Evolutionary conservation across 2,888 invertebrate species (phyloP), one percentile per base, ranked within the genome.

Genomic region (Xanthia icteritia): DNA sequence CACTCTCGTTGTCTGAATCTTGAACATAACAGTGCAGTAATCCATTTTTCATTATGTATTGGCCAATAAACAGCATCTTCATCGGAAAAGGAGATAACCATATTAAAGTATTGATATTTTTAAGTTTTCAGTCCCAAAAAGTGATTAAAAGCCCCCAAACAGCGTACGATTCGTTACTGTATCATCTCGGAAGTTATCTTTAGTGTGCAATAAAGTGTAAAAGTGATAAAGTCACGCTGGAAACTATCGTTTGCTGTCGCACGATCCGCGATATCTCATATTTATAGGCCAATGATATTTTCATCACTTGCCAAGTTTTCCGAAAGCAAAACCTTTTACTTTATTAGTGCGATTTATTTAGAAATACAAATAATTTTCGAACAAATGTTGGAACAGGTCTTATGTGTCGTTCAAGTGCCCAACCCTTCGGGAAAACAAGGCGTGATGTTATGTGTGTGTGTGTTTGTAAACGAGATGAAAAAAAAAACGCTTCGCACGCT

Each of bases 141-240:
- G 31, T 48, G 36, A 74, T 79, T 64, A 48, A 58, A 65, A 54
- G 1, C 8, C 6, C 11, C 20, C 36, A 27, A 64, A 67, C 4
- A 51, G 0, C 15, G 17, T 27, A 58, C 1, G 23, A 51, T 71
- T 75, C 64, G 56, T 63, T 63, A 68, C 67, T 72, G 68, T 68
- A 74, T 61, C 67, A 61, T 48, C 20, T 51, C 48, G 39, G 51
- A 71, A 73, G 67, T 73, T 69, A 86, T 86, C 88, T 87, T 81
- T 66, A 86, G 88, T 88, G 87, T 84, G 82, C 87, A 87, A 86
- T 87, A 89, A 89, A 90, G 83, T 83, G 86, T 86, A 80, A 87
- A 88, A 86, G 86, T 86, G 88, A 88, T 90, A 90, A 89, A 89
- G 75, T 83, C 79, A 86, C 56, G 63, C n/a, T 71, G 79, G 73